Evolutionary conservation across 2,888 invertebrate species (phyloP), one percentile per base, ranked within the genome.

Genomic region (Parascotia fuliginaria): DNA sequence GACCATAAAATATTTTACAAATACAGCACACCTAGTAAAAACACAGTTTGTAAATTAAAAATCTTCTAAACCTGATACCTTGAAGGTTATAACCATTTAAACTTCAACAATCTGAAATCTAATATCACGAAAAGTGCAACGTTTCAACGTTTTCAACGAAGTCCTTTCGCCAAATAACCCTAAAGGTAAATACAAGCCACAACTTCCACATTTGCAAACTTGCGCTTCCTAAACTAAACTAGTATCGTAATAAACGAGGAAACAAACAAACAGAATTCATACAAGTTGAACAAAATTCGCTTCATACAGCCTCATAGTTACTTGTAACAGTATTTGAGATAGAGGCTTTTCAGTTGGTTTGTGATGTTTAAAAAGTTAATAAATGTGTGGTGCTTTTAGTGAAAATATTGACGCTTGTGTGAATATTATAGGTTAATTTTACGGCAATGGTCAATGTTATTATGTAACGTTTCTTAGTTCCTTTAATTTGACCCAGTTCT

Each of bases 251-350:
- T 68, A 68, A 60, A 55, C 50, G 60, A 45, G 44, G 48, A 58
- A 56, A 47, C 47, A 52, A 58, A 71, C 71, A 59, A 66, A 72
- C 70, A 63, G 56, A 64, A 56, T 64, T 62, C 70, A 74, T 70
- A 65, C 62, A 68, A 67, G 60, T 66, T 63, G 55, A 49, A 56
- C 13, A 61, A 62, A 65, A 73, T 69, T 73, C 69, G 69, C 62
- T 51, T 46, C 36, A 47, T 61, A 12, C 19, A 19, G 36, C 45
- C 62, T n/a, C 9, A 19, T 24, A 38, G 7, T 13, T 9, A 31
- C 13, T 9, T 41, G 32, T 50, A 36, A 41, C 42, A 38, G 45
- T 49, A 42, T 49, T 43, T 43, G 39, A 47, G 19, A 43, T 19
- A 37, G 19, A 24, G 24, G 28, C 29, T 38, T 44, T 38, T 32